Evolutionary conservation across 2,888 invertebrate species (phyloP), one percentile per base, ranked within the genome.

Genomic region (Amiota mariae): DNA sequence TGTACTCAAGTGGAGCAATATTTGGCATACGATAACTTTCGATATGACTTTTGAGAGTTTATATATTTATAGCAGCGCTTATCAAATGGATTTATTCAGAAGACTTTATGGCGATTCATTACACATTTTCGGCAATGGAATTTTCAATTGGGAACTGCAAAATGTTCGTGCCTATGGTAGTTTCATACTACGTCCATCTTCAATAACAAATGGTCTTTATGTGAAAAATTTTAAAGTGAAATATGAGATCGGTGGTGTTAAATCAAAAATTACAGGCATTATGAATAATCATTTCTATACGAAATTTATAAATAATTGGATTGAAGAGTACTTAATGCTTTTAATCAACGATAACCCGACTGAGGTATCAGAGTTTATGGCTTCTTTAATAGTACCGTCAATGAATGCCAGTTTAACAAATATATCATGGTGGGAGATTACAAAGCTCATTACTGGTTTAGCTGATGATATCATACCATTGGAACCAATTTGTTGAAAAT

Each of bases 21-120:
- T 85, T 0, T 71, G 82, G 0, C 82, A 85, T 9, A 87, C 81
- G 48, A 72, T 87, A 8, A 82, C 79, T 9, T 88, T 85, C 56
- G 87, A 89, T 56, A 78, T 89, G 0, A 84, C 75, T 10, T 88
- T 88, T 54, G 83, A 81, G 1, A 76, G 82, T 8, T 73, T 89
- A 6, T 70, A 75, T 2, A 15, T 86, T 0, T 76, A 73, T 4
- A 80, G 86, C 36, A 36, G 68, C n/a, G 78, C 83, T n/a, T 88
- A 88, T 71, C 80, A 81, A 48, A 71, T 88, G 6, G 75, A 85
- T 18, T 73, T 85, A 1, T 51, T 79, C 10, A 72, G 76, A 0
- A 70, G 73, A 0, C 20, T 84, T 0, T 76, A 84, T 8, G 82
- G 84, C 9, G 15, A 72, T 0, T 72, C 78, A 1, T 0, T 81